These are phyloP conservation scores for Ctenochaetus hawaiiensis DNA, from an alignment of 2,797 vertebrate genomes.

Conservation along the genomic window DNA sequence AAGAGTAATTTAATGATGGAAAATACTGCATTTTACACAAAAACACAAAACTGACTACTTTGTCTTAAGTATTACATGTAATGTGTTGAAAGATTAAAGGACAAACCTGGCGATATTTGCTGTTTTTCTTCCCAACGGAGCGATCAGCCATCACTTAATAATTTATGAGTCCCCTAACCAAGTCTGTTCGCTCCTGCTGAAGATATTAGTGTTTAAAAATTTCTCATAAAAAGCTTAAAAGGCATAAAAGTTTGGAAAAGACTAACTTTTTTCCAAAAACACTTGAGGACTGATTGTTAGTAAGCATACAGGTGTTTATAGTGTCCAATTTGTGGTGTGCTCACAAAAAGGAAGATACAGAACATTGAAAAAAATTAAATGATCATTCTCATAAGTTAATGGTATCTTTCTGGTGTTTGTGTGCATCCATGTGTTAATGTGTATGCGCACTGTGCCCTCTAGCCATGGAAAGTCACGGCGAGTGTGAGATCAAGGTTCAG, in stretches of 20 bases:
- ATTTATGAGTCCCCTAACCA: neutral
- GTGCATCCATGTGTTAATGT: constrained; percentile 4
- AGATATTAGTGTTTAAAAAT: neutral
- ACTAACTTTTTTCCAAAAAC: too few species aligned
- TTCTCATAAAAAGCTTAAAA: neutral
- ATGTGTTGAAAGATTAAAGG: neutral
- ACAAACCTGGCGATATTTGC: neutral
- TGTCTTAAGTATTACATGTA: neutral
- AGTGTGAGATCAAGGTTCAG: constrained; percentile 91
- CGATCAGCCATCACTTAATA: neutral
- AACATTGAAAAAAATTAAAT: neutral
- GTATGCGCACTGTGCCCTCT: constrained; percentile 17
- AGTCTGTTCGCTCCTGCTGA: neutral
- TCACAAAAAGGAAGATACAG: neutral
- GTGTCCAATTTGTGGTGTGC: neutral
- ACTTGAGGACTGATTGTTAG: too few species aligned
- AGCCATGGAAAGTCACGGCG: constrained; percentile 93
- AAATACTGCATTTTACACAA: neutral
- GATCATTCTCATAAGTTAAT: neutral
- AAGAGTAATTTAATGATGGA: constrained; percentile 2
- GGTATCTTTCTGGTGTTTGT: neutral
- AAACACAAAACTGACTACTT: neutral
- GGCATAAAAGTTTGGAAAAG: too few species aligned
- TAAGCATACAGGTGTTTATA: too few species aligned
- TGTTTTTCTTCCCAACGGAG: neutral